Evolutionary conservation across 2,113 vertebrate species (phyloP), one percentile per base, ranked within the genome.

Genomic region (Platycercus adscitus): DNA sequence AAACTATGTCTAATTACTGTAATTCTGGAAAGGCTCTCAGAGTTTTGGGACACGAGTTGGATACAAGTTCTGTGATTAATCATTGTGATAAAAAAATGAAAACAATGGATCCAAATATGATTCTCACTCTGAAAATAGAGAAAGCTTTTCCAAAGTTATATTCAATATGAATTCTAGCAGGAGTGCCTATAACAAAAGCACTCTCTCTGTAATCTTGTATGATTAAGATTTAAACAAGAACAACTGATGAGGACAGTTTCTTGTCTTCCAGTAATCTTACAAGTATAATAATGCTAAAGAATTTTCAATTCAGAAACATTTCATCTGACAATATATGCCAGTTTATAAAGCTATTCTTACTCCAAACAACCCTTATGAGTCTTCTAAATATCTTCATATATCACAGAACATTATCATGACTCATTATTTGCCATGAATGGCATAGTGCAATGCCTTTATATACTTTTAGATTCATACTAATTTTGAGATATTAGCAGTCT

Each of bases 31-130:
- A 69, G 31, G 7, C 23, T 91, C 70, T 31, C 58, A 60, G 64
- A 31, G 13, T 71, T 90, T 88, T 43, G 69, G 35, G 43, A 20
- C 28, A 25, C 44, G 41, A 92, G 31, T 26, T 94, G 41, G 56
- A 33, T 64, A 49, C 24, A 58, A 83, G 26, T 81, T 29, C 46
- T 29, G 3, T 44, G 33, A 94, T 91, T 88, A 87, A 90, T 88
- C 92, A 41, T 91, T 85, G 78, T 95, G 88, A 92, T 44, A 81
- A 76, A 50, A 46, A 86, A 68, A 81, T 23, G 33, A 93, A 94
- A 97, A 90, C 70, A 97, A 97, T 64, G 53, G 70, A 91, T 97
- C 69, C 80, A 91, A 97, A 94, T 92, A 91, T 78, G 89, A 63
- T 71, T 79, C 49, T 93, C 37, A 79, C 49, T 85, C 55, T 82